These are phyloP conservation scores for Anagrus nilaparvatae DNA, from an alignment of 1,140 invertebrate genomes.

Conservation along the genomic window DNA sequence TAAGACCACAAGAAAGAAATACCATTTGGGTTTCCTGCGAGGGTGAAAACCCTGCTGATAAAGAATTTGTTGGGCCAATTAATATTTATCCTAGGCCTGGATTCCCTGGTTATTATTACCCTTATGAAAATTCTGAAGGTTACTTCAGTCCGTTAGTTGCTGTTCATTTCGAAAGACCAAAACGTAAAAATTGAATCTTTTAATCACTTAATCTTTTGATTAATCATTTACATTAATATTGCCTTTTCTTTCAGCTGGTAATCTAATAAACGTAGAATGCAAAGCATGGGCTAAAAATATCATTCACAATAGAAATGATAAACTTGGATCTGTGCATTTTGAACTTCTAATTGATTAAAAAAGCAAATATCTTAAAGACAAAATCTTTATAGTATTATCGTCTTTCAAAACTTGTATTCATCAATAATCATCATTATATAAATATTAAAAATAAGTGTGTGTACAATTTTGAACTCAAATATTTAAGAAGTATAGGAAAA, in stretches of 20 bases:
- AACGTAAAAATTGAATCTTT: slow-evolving; percentile 47
- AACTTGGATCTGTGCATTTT: slow-evolving; percentile 77
- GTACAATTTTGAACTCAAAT: too few relatives aligned
- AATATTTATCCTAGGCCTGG: slow-evolving; percentile 54
- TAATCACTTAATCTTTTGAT: not conserved
- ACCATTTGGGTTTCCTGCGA: slow-evolving; percentile 82
- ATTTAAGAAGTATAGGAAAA: too few relatives aligned
- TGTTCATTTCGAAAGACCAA: slow-evolving; percentile 68
- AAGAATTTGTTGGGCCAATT: slow-evolving; percentile 76
- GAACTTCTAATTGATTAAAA: slow-evolving; percentile 79
- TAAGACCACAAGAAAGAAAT: slow-evolving; percentile 45
- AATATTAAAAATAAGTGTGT: too few relatives aligned
- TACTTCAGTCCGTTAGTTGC: slow-evolving; percentile 83
- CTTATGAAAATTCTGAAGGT: slow-evolving; percentile 68
- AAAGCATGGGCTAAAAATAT: slow-evolving; percentile 86
- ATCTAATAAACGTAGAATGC: slow-evolving; percentile 82
- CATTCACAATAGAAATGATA: slow-evolving; percentile 63
- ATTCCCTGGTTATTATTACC: slow-evolving; percentile 76
- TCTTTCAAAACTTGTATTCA: too few relatives aligned
- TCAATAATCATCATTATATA: too few relatives aligned
- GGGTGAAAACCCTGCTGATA: slow-evolving; percentile 81
- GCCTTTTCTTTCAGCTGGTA: slow-evolving; percentile 53
- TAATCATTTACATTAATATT: not conserved
- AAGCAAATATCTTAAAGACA: too few relatives aligned
- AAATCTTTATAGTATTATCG: too few relatives aligned